These are phyloP conservation scores for Gadopsis marmoratus DNA, from an alignment of 2,797 vertebrate genomes.

Conservation along the genomic window DNA sequence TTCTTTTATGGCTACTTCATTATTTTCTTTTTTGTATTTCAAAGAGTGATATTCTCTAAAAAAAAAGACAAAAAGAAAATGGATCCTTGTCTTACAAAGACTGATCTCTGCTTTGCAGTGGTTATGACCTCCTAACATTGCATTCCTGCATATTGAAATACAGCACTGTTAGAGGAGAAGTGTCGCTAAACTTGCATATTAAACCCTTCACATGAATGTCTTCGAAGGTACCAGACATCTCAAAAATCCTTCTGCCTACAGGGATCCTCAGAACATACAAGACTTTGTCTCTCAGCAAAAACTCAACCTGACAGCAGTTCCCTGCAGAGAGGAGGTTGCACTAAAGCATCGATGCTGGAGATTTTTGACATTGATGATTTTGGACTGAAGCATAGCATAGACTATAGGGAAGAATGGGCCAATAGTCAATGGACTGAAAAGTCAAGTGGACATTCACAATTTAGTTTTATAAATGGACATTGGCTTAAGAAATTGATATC, in stretches of 20 bases:
- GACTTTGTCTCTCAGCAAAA: constrained; percentile 24
- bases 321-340: constrained; percentile 25
- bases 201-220: constrained; percentile 2
- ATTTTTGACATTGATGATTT: constrained; percentile 39
- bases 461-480: not conserved
- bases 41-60: constrained; percentile 3
- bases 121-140: constrained; percentile 4
- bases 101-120: constrained; percentile 26
- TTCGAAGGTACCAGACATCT: constrained; percentile 24
- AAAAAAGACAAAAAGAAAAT: not conserved
- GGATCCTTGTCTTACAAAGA: constrained; percentile 1
- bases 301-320: constrained; percentile 43
- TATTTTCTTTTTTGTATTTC: constrained; percentile 14
- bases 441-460: not conserved
- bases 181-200: constrained; percentile 32
- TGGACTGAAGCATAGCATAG: constrained; percentile 8
- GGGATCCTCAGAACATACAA: constrained; percentile 10
- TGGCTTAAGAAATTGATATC: not conserved
- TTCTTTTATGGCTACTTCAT: constrained; percentile 6
- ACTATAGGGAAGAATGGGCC: not conserved
- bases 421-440: not conserved
- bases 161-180: constrained; percentile 15
- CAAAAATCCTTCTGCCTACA: constrained; percentile 21
- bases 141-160: constrained; percentile 11
- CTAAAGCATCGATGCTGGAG: constrained; percentile 10